phyloP scores from a whole-genome alignment of 1,140 invertebrate species.

The Pantala flavescens region DNA sequence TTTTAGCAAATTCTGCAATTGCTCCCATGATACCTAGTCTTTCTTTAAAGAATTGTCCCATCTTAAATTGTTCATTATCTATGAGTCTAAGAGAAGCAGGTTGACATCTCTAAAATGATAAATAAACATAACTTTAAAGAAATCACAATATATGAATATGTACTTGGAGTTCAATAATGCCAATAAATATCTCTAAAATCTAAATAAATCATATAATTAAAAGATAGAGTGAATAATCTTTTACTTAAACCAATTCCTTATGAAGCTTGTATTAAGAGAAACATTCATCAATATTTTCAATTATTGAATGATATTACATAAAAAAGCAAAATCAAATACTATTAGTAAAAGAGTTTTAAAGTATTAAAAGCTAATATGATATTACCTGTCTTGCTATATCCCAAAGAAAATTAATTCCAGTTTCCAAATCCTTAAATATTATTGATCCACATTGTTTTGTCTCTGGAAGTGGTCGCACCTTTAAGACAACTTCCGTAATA shows the following conservation, averaged over 20 bases:
- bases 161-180: no score
- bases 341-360: no score
- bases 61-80: conserved; percentile 95
- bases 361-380: neutral
- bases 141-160: no score
- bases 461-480: conserved; percentile 81
- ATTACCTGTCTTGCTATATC: conserved; percentile 59
- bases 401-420: conserved; percentile 75
- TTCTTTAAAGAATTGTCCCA: conserved; percentile 81
- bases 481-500: conserved; percentile 86
- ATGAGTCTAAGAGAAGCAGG: conserved; percentile 89
- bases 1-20: conserved; percentile 73
- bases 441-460: conserved; percentile 83
- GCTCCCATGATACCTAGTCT: conserved; percentile 55
- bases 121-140: conserved; percentile 16
- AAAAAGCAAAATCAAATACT: no score
- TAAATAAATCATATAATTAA: no score
- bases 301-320: no score
- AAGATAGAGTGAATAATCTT: no score
- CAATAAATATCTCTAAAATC: no score
- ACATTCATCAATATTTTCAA: no score
- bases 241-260: no score
- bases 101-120: conserved; percentile 58
- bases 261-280: no score
- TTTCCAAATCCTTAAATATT: conserved; percentile 85